Evolutionary conservation across 2,797 vertebrate genomes (phyloP), one percentile per base, ranked within the genome.

Genomic region (Taenioides sp.): DNA sequence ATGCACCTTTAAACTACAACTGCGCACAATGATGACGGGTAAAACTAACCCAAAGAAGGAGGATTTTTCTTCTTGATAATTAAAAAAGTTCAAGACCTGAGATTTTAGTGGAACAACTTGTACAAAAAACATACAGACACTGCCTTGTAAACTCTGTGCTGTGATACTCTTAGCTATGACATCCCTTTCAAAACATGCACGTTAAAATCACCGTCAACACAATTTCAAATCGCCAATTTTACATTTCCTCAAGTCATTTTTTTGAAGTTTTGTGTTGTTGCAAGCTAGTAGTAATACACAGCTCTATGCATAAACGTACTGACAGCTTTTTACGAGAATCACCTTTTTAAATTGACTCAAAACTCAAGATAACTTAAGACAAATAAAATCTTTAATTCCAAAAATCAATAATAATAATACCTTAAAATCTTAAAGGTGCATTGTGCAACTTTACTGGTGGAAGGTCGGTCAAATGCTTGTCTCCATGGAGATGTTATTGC

Each of bases 81-180:
- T 77, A 91, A 91, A 90, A 91, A 85, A 83, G 82, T 90, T 91
- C 79, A 84, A 91, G 89, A 93, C 92, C 92, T 92, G 92, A 93
- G 92, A 87, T 89, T 90, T 91, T 84, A 82, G 88, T 87, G 87
- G 82, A 89, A 91, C 82, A 82, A 87, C 85, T 79, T 73, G 71
- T 89, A 88, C 27, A 80, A 83, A 47, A 86, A 85, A 85, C 37
- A 65, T 65, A 65, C 63, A 65, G 2, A 47, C 65, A 75, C 69
- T 70, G 60, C 61, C 60, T 28, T 84, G 88, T 89, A 87, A 91
- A 90, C 88, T 85, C 81, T 10, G 27, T 28, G 83, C 84, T 82
- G 83, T 72, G 54, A 81, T 18, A 84, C 71, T 68, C 79, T 10
- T 75, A 67, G 81, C 82, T 62, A 71, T 14, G 61, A 76, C 77